Evolutionary conservation across 2,797 vertebrate genomes (phyloP), one percentile per base, ranked within the genome.

Genomic region (Naso thynnoides): DNA sequence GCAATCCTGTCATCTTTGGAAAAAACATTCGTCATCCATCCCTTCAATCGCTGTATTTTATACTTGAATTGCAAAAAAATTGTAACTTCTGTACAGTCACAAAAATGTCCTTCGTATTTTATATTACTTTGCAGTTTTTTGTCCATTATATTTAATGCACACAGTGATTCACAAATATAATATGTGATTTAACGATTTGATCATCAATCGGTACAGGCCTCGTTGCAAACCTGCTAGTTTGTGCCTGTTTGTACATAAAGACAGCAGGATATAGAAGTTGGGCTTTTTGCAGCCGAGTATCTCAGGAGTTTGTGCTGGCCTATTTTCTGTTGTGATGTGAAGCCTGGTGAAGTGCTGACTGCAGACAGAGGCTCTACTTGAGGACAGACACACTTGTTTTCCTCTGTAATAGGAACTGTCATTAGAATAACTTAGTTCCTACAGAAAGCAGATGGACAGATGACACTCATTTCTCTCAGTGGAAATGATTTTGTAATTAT

Each of bases 301-400:
- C 77, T 49, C 45, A 70, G 75, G 76, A 85, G 83, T 85, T 77
- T 77, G 57, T 38, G 41, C 26, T 71, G 82, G 58, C 83, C 86
- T 79, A 68, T 70, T 86, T 88, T 81, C 70, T 82, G 29, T 77
- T 70, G 47, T 81, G 74, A 73, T 50, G 74, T 70, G 41, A 76
- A 48, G 78, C 59, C 56, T 26, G 42, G 39, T 70, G 64, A 61
- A 54, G 36, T 47, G 63, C 42, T 56, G 53, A 59, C 45, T 68
- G 54, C 73, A 49, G 27, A 47, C 68, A 2, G 29, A 53, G 21
- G 44, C 59, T 64, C 36, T 47, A 47, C 65, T 55, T 38, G 47
- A 79, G 75, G 68, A 84, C 72, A 68, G 53, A 69, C 38, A 19
- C 13, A 36, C 44, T 44, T 61, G 61, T 88, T 68, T 80, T 76